Percentiles rank a stretch among this genome's conserved stretches.
These are phyloP conservation scores for Tanaodytes sp. DNA, from an alignment of 2,888 invertebrate genomes.

Conservation along the genomic window DNA sequence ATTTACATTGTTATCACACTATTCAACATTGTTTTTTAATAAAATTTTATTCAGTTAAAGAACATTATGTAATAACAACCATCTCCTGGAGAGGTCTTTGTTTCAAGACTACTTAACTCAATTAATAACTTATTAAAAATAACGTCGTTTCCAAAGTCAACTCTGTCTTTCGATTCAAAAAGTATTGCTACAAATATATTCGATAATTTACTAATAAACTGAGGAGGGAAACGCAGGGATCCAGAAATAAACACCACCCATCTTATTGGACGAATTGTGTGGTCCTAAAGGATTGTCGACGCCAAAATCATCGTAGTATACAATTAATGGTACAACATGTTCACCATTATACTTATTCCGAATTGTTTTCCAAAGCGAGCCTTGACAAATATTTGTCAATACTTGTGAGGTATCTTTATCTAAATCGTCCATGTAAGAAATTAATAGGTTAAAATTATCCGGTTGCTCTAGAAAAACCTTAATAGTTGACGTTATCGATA, in stretches of 20 bases:
- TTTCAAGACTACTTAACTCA: constrained; percentile 42
- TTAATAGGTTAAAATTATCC: constrained; percentile 17
- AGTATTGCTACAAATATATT: constrained; percentile 41
- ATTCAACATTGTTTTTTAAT: no score
- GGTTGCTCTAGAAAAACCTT: constrained; percentile 20
- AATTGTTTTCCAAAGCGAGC: constrained; percentile 27
- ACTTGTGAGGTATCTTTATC: not conserved
- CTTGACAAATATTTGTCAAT: constrained; percentile 26
- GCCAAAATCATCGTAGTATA: constrained; percentile 4
- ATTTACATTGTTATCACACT: no score
- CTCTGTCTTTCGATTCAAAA: constrained; percentile 34
- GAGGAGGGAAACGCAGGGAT: constrained; percentile 41
- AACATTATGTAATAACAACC: no score
- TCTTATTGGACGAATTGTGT: constrained; percentile 5
- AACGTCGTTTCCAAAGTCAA: constrained; percentile 19
- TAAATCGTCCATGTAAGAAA: constrained; percentile 15
- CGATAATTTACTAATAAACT: constrained; percentile 16
- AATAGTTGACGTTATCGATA: constrained; percentile 13
- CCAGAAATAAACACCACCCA: constrained; percentile 1
- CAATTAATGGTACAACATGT: not conserved
- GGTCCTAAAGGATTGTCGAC: constrained; percentile 1
- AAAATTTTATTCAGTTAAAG: no score
- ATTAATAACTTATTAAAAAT: constrained; percentile 31
- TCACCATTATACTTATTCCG: not conserved
- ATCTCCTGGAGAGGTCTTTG: no score